Evolutionary conservation across 2,113 vertebrate genomes (phyloP), one percentile per base, ranked within the genome.

Genomic region (Cryptotis parvus): DNA sequence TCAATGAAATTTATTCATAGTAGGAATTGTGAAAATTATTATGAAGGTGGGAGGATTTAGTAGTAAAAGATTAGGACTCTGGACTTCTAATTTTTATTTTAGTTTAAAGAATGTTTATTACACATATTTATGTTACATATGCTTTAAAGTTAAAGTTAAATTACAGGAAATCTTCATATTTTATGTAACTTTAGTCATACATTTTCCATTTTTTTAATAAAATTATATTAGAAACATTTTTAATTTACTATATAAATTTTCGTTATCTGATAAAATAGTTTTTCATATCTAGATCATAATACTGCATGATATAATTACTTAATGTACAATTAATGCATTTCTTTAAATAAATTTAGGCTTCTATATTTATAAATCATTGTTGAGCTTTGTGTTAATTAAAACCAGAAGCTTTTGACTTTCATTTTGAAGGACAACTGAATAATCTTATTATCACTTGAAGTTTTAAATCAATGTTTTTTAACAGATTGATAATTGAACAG

Each of bases 341-440:
- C 22, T 4, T 4, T 69, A 75, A 90, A 35, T 7, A 49, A 49
- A 49, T 49, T 26, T 26, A 15, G 15, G 26, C 20, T 61, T 6
- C 24, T 20, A 61, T 61, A 45, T 84, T 55, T 45, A 52, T 79
- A 82, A 93, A 85, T 1, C 6, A n/a, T 63, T 41, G 78, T 1
- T 79, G 58, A 89, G 9, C 81, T 91, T 11, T 12, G 16, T 55
- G 20, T 39, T 83, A 91, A 58, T 18, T 70, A 20, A 84, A 94
- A 58, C 26, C 24, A 65, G 22, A n/a, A 70, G 16, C 20, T 61
- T 94, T 88, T 90, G 20, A 6, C n/a, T 74, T 68, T 52, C 61
- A 52, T 92, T 66, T 29, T 77, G 39, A 82, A 77, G 82, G 9
- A 66, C 45, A 58, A 12, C 41, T 75, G 22, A 77, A 49, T 31